Evolutionary conservation across 2,797 vertebrate genomes (phyloP).

Genomic region (Sebastolobus altivelis): DNA sequence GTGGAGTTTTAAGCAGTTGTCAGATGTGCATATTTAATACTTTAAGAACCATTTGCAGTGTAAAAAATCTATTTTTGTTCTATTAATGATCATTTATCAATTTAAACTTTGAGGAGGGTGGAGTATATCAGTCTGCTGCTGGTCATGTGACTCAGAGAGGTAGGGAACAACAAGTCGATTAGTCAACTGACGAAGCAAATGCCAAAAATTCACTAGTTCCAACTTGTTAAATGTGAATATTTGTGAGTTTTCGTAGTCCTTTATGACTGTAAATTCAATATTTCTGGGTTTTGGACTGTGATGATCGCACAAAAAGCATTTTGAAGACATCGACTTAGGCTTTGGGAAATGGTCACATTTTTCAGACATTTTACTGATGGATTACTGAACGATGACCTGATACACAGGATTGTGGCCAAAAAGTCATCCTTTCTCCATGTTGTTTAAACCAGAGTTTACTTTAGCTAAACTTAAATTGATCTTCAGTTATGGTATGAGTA

Average conservation of each 20-base stretch:
- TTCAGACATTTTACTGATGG: no score
- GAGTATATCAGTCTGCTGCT: not conserved
- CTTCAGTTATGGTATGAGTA: not conserved
- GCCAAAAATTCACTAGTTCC: no score
- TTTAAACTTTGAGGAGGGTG: not conserved
- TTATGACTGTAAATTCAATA: not conserved
- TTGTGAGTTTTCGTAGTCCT: not conserved
- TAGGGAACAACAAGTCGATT: not conserved
- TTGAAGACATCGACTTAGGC: no score
- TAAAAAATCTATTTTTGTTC: not conserved
- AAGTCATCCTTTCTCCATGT: not conserved
- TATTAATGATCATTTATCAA: not conserved
- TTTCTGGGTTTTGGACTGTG: not conserved
- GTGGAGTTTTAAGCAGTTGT: not conserved
- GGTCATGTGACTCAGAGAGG: not conserved
- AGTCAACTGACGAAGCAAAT: no score
- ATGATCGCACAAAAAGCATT: no score
- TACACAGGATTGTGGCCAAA: not conserved
- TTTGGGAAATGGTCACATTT: no score
- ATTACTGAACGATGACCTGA: no score
- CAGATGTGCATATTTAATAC: slow-evolving; percentile 3
- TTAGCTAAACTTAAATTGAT: not conserved
- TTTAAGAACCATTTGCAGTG: no score
- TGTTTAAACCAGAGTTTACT: not conserved
- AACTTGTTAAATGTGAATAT: no score